Percentiles rank a stretch among this genome's conserved stretches.
These are phyloP conservation scores for Arnoldichthys spilopterus DNA, from an alignment of 2,797 vertebrate species.

Conservation along the genomic window DNA sequence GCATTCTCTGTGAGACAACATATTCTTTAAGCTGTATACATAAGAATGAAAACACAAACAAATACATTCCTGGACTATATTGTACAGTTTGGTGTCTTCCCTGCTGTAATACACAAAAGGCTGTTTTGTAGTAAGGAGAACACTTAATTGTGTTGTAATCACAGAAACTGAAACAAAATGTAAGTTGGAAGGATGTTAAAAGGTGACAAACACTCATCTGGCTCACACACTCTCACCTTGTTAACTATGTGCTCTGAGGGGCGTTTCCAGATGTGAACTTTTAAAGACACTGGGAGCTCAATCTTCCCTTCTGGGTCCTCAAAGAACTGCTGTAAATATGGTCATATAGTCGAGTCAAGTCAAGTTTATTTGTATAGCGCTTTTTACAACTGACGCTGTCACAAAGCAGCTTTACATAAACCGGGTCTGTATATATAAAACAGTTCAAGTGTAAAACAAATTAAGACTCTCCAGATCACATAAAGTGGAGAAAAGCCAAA, in stretches of 20 bases:
- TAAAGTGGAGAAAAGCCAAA: not conserved
- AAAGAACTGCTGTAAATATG: slow-evolving; percentile 78
- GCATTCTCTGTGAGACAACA: not conserved
- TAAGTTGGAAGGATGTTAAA: not conserved
- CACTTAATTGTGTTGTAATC: not conserved
- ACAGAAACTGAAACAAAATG: not conserved
- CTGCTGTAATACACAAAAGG: not conserved
- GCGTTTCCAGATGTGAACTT: slow-evolving; percentile 89
- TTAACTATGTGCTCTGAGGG: slow-evolving; percentile 82
- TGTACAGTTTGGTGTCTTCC: not conserved
- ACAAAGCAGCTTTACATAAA: too few species aligned
- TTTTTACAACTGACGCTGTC: too few species aligned
- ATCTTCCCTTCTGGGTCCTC: slow-evolving; percentile 92
- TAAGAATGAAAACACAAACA: not conserved
- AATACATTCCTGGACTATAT: not conserved
- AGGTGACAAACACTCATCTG: not conserved
- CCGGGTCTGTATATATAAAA: too few species aligned
- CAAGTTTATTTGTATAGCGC: too few species aligned
- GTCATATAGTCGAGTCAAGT: too few species aligned
- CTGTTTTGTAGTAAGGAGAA: not conserved
- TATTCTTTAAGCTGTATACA: not conserved
- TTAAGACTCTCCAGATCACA: not conserved
- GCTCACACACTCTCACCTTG: slow-evolving; percentile 74
- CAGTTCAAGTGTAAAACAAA: not conserved
- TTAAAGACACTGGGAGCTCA: slow-evolving; percentile 81